Evolutionary conservation across 1,140 invertebrate species (phyloP).

Genomic region (Lineus longissimus): DNA sequence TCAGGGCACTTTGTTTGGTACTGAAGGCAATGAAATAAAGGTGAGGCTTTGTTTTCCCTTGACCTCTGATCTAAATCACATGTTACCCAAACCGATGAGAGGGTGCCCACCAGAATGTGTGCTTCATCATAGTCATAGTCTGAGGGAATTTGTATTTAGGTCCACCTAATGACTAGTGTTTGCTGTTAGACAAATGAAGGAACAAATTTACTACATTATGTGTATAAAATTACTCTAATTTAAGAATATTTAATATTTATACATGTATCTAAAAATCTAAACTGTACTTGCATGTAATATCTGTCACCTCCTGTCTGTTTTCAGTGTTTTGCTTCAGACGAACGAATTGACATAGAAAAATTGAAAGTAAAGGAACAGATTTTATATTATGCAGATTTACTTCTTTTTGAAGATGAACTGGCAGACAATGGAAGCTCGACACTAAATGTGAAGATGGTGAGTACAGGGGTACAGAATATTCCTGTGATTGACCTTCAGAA

Average conservation of each 20-base stretch:
- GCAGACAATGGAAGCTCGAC: conserved; percentile 95
- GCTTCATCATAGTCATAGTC: too few relatives aligned
- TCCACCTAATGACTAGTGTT: too few relatives aligned
- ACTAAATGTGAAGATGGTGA: conserved; percentile 89
- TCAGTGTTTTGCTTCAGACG: conserved; percentile 59
- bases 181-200: too few relatives aligned
- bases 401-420: conserved; percentile 95
- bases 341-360: conserved; percentile 84
- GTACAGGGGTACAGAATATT: conserved; percentile 59
- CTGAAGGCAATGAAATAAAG: conserved; percentile 27
- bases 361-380: conserved; percentile 88
- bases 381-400: conserved; percentile 88
- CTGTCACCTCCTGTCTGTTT: too few relatives aligned
- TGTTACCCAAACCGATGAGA: neutral
- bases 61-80: neutral
- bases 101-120: too few relatives aligned
- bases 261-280: too few relatives aligned
- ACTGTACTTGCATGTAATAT: too few relatives aligned
- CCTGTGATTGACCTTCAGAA: neutral
- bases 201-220: too few relatives aligned
- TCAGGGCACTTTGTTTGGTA: conserved; percentile 72
- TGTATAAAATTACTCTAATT: too few relatives aligned
- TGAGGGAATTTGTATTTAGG: too few relatives aligned
- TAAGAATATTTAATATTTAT: too few relatives aligned
- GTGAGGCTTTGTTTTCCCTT: conserved; percentile 8